Percentiles rank a stretch among this genome's conserved stretches.
Evolutionary conservation across 2,113 vertebrate species (phyloP).

Genomic region (Machaerirhynchus nigripectus): DNA sequence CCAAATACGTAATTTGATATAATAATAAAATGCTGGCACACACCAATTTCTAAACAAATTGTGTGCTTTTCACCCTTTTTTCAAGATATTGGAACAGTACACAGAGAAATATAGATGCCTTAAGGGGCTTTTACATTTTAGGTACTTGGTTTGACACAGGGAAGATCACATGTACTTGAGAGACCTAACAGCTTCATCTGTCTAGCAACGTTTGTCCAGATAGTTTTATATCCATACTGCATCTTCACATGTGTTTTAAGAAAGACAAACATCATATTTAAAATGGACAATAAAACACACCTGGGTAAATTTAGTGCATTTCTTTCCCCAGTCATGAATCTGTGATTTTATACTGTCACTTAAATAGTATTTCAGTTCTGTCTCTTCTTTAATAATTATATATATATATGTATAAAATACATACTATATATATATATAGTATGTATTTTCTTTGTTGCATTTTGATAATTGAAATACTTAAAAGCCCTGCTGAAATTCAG

Average conservation of each 20-base stretch:
- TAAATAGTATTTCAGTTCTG: background rate
- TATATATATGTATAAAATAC: too few relatives aligned
- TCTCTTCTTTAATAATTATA: background rate
- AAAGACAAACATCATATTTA: background rate
- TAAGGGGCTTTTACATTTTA: background rate
- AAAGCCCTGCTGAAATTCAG: background rate
- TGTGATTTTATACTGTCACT: background rate
- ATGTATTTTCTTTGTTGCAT: background rate
- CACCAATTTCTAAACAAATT: background rate
- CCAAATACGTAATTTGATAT: background rate
- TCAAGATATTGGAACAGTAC: too few relatives aligned
- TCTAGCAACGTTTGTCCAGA: background rate
- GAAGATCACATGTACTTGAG: background rate
- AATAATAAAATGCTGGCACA: background rate
- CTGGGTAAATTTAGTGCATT: background rate
- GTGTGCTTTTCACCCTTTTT: background rate
- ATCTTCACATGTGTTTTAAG: conserved; percentile 11
- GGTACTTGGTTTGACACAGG: background rate
- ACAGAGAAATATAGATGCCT: background rate
- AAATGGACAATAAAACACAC: background rate
- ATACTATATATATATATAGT: too few relatives aligned
- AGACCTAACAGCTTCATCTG: background rate
- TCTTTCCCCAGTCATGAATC: background rate
- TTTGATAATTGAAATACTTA: background rate
- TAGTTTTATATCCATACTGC: background rate